Evolutionary conservation across 2,888 invertebrate genomes (phyloP).

Genomic region (Drosophila incognita): DNA sequence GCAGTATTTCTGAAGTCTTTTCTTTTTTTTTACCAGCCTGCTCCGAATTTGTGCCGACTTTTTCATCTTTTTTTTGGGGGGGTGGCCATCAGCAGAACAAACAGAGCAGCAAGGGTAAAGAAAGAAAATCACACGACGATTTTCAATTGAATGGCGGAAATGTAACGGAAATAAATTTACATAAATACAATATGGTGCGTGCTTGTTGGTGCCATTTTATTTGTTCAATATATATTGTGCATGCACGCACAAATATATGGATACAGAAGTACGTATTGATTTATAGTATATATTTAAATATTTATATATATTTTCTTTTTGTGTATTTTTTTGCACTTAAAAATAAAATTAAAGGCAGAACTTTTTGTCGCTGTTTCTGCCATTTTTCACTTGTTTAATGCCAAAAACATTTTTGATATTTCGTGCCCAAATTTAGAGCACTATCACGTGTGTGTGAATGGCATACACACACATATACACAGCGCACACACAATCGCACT

Average conservation of each 20-base stretch:
- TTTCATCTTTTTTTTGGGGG: slow-evolving; percentile 5
- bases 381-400: slow-evolving; percentile 55
- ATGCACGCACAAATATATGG: slow-evolving; percentile 54
- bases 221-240: slow-evolving; percentile 65
- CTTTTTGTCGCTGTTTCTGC: slow-evolving; percentile 27
- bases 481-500: slow-evolving; percentile 9
- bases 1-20: slow-evolving; percentile 50
- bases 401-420: slow-evolving; percentile 56
- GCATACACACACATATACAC: slow-evolving; percentile 22
- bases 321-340: slow-evolving; percentile 1
- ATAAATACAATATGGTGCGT: slow-evolving; percentile 81
- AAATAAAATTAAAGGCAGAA: slow-evolving; percentile 45
- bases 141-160: slow-evolving; percentile 80
- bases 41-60: slow-evolving; percentile 37
- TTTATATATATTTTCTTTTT: slow-evolving; percentile 7
- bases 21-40: slow-evolving; percentile 38
- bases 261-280: slow-evolving; percentile 73
- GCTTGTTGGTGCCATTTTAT: slow-evolving; percentile 78
- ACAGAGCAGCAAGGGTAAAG: slow-evolving; percentile 42
- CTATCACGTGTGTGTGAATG: slow-evolving; percentile 68
- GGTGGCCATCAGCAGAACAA: slow-evolving; percentile 34
- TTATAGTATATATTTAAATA: slow-evolving; percentile 46
- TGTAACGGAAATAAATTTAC: slow-evolving; percentile 82
- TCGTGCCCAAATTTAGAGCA: slow-evolving; percentile 74
- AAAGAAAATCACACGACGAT: slow-evolving; percentile 76